Evolutionary conservation across 30 jellyfish, hydroid and myxozoan species (phyloP), one percentile per base, ranked within the genome.

Genomic region (Clytia hemisphaerica): DNA sequence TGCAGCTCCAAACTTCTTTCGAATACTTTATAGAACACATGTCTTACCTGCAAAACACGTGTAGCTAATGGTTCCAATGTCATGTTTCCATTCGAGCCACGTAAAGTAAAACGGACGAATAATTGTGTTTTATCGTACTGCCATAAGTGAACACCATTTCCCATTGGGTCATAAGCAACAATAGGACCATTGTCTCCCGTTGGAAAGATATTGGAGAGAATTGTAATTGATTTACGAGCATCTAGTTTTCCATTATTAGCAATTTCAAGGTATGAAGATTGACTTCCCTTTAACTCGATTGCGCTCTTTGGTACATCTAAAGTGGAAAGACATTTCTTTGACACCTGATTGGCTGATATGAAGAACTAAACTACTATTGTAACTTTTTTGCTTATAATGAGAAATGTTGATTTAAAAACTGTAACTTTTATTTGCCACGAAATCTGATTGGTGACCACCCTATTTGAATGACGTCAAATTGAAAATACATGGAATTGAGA

Each of bases 131-230:
- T 75, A 48, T 77, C 85, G 44, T 73, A 88, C 83, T 88, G 97
- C 97, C 97, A 88, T 35, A 88, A 61, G 64, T 88, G 97, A 48
- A 88, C 95, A 32, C 97, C 97, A 93, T 93, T 75, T 2, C 97
- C 97, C 35, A 80, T 87, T 60, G 66, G 73, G 55, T 70, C 68
- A 73, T 73, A 88, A 61, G 80, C 81, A 34, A 88, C 24, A 7
- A 88, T 88, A 0, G 97, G 94, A 32, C 97, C 97, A 58, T 88
- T 89, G 27, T 73, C 85, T 6, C 97, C 97, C n/a, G 76, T 68
- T 68, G 97, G 97, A 57, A 59, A 88, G 10, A 88, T 69, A 42
- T 82, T 80, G 3, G 97, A 93, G 5, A 88, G 80, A 6, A 88
- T 46, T 6, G 97, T 80, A 22, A 80, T 74, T 4, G 94, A 75